A percentile compares a stretch with the other conserved stretches of the same genome.
Evolutionary conservation across 2,888 invertebrate genomes (phyloP).

Genomic region (Ochlodes sylvanus): DNA sequence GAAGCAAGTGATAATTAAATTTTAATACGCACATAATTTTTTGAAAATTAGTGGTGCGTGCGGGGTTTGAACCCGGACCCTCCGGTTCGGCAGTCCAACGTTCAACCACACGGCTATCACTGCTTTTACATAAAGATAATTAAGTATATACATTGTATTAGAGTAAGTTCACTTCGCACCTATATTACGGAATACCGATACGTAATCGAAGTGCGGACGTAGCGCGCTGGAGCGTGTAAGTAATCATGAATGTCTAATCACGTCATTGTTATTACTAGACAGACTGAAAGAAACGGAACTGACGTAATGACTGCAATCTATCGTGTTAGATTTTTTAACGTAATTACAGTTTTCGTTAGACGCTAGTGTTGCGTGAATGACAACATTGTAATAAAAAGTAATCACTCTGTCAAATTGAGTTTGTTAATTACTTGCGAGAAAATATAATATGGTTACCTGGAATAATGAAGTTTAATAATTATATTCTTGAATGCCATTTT

Average conservation of each 20-base stretch:
- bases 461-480: no score
- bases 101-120: no score
- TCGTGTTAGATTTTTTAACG: slow-evolving; percentile 16
- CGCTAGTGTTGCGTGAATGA: neutral
- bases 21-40: no score
- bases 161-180: slow-evolving; percentile 9
- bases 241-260: slow-evolving; percentile 27
- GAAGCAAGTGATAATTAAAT: no score
- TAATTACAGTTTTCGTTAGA: slow-evolving; percentile 1
- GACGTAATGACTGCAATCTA: slow-evolving; percentile 8
- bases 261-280: slow-evolving; percentile 15
- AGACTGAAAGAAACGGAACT: slow-evolving; percentile 22
- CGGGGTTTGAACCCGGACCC: no score
- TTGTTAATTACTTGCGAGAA: no score
- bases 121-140: no score
- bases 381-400: neutral
- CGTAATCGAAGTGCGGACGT: slow-evolving; percentile 28
- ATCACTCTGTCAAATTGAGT: no score
- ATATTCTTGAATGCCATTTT: no score
- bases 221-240: slow-evolving; percentile 28
- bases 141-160: neutral
- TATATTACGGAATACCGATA: slow-evolving; percentile 25
- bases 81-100: no score
- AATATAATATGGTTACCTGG: no score
- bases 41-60: no score